Percentiles rank a stretch among this genome's conserved stretches.
Evolutionary conservation across 2,888 invertebrate genomes (phyloP).

Genomic region (Arenicola marina): DNA sequence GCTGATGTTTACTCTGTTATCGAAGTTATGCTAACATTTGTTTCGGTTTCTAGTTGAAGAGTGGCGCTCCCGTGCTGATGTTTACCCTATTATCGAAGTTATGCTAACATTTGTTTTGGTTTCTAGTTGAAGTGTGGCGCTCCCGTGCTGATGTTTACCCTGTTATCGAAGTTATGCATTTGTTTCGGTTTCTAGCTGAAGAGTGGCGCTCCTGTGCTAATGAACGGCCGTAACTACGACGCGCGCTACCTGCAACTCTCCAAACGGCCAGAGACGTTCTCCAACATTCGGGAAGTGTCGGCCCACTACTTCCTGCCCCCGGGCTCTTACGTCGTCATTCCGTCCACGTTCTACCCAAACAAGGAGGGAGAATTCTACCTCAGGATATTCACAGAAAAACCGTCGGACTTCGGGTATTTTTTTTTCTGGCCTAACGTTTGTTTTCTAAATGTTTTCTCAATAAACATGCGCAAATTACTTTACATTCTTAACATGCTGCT

Average conservation of each 20-base stretch:
- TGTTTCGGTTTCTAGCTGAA: conserved; percentile 22
- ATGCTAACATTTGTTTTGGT: no score
- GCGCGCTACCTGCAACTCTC: conserved; percentile 38
- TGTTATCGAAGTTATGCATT: no score
- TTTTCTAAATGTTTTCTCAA: neutral
- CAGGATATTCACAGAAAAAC: conserved; percentile 87
- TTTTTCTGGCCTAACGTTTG: neutral
- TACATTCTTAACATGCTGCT: no score
- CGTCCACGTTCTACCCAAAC: conserved; percentile 94
- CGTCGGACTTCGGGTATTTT: conserved; percentile 12
- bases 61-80: no score
- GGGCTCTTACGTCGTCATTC: conserved; percentile 92
- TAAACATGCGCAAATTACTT: no score
- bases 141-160: no score
- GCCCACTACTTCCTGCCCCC: conserved; percentile 63
- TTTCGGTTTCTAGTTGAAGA: no score
- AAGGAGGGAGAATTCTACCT: conserved; percentile 95
- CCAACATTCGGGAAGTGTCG: conserved; percentile 23
- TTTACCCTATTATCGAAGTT: no score
- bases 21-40: no score
- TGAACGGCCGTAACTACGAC: conserved; percentile 42
- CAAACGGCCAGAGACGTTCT: conserved; percentile 18
- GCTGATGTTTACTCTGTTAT: no score
- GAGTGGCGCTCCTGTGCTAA: conserved; percentile 9
- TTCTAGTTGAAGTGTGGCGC: no score